phyloP scores from a whole-genome alignment of 1,140 invertebrate genomes.

The Contarinia nasturtii region DNA sequence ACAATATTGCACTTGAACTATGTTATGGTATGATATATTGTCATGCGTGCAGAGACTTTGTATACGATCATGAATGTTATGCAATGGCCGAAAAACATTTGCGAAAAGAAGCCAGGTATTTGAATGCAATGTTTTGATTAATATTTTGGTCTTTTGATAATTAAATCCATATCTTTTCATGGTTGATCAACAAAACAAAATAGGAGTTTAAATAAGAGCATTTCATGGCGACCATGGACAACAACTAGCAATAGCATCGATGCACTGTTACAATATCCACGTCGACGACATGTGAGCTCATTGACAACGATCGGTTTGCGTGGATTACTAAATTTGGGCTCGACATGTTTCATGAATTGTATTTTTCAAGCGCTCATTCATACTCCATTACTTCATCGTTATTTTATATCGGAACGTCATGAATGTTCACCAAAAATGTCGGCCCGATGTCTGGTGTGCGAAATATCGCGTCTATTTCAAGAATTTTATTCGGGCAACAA shows the following conservation, averaged over 20 bases:
- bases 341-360: conserved; percentile 98
- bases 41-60: conserved; percentile 77
- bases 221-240: conserved; percentile 58
- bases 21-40: conserved; percentile 82
- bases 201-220: conserved; percentile 43
- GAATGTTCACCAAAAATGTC: conserved; percentile 48
- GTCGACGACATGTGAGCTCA: conserved; percentile 55
- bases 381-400: conserved; percentile 84
- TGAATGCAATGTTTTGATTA: background rate
- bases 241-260: conserved; percentile 51
- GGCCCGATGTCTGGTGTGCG: conserved; percentile 75
- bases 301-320: conserved; percentile 75
- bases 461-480: conserved; percentile 70
- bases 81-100: conserved; percentile 34
- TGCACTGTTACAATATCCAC: conserved; percentile 49
- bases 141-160: background rate
- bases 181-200: conserved; percentile 5
- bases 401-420: conserved; percentile 86
- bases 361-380: conserved; percentile 83
- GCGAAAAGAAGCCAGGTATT: conserved; percentile 26
- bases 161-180: conserved; percentile 17
- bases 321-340: conserved; percentile 91
- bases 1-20: conserved; percentile 70
- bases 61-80: conserved; percentile 58
- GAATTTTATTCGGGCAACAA: conserved; percentile 87